These are phyloP conservation scores for Melanitta fusca DNA, from an alignment of 2,797 vertebrate species.

Conservation along the genomic window DNA sequence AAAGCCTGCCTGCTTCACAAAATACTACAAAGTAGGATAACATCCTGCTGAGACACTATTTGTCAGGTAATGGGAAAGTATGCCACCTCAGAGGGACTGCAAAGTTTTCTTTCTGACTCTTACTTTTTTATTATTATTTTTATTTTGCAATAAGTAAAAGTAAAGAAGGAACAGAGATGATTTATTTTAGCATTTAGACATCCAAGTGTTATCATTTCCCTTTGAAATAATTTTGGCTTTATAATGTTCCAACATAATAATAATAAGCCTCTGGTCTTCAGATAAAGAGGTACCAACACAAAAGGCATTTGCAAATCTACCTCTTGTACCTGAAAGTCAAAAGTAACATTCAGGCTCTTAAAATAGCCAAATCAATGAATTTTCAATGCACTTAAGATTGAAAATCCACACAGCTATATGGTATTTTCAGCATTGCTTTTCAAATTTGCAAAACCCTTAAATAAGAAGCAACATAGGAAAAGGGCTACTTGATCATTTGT, in stretches of 20 bases:
- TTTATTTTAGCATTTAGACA: neutral
- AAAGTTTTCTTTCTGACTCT: conserved; percentile 3
- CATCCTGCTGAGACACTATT: conserved; percentile 18
- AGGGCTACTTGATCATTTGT: conserved; percentile 66
- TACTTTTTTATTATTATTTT: neutral
- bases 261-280: neutral
- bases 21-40: conserved; percentile 49
- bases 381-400: neutral
- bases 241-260: neutral
- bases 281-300: neutral
- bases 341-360: neutral
- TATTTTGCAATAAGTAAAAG: neutral
- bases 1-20: conserved; percentile 33
- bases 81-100: neutral
- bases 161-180: neutral
- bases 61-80: conserved; percentile 17
- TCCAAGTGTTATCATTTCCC: neutral
- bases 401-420: neutral
- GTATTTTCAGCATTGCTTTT: conserved; percentile 18
- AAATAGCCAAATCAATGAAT: neutral
- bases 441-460: conserved; percentile 46
- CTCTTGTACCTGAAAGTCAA: neutral
- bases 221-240: neutral
- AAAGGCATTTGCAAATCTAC: neutral
- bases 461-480: conserved; percentile 54